Base-by-base conservation (phyloP, 2,113 vertebrate species). In the Epinephelus cyanopodus region DNA sequence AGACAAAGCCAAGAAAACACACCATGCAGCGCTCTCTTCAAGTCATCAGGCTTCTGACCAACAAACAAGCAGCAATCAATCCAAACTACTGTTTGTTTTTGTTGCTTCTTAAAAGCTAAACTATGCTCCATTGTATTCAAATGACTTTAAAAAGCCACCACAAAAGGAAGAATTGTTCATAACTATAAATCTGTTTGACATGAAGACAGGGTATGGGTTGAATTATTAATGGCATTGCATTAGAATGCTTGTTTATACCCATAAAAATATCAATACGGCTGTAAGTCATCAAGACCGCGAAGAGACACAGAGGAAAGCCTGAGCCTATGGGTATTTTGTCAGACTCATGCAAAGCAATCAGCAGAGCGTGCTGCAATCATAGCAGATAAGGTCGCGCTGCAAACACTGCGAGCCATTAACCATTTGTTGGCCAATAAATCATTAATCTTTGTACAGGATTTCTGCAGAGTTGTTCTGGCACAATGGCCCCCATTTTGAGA, bases 1-100 rank as follows among this genome's bases (percentile, higher is more conserved):
- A 74, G 71, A 92, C 90, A 79, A 87, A 89, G 91, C 92, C 90
- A 93, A 90, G 67, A 87, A 88, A 87, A 87, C 45, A 62, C 82
- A 82, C 67, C 83, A 81, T 50, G 82, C 68, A 78, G 63, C 29
- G 68, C 57, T 53, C 79, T 82, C 69, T 63, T 87, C 64, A 76
- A 93, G 84, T 79, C 82, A 87, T 83, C 86, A 81, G 71, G 74
- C 77, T 61, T 64, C 81, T 84, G 86, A 92, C 83, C 77, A 88
- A 89, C 84, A 92, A 87, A 93, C 90, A 88, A 87, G 73, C 62
- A 71, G 65, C 84, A 17, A 82, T 86, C 87, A 81, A 37, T 77
- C 54, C 83, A 84, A 83, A 83, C 77, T 78, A 42, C 72, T 91
- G 84, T 91, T 88, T 80, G 80, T 75, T 73, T 85, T 67, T 52